Base-by-base conservation (phyloP, 2,888 invertebrate genomes). In the Sclerodermus sp. region DNA sequence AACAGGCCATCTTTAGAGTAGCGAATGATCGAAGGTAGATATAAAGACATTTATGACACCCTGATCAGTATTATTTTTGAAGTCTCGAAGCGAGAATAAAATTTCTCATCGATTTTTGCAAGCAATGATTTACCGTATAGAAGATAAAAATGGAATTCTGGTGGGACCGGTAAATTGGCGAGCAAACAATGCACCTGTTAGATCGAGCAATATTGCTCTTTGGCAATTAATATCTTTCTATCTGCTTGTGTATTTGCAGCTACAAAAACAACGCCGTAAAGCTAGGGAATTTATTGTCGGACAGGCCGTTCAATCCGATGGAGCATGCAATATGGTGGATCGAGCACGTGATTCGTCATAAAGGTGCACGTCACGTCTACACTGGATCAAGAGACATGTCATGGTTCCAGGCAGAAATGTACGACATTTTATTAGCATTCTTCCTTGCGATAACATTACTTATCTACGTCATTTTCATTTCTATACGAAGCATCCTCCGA, bases 341-440 rank as follows among this genome's bases (percentile, higher is more conserved):
- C 17, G 66, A 67, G 39, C 58, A 60, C 45, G 60, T 62, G n/a
- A 66, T 67, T 47, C 60, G 64, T 39, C 60, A 66, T 46, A 62
- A 59, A 49, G 65, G 64, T 2, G 50, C 60, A 1, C 49, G 48
- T 31, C 58, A 64, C 49, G 51, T 66, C 41, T 42, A 49, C 13
- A 63, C 45, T 9, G 54, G 46, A 42, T 45, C 58, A 17, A 51
- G 46, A 18, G 49, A 59, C 29, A 37, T 55, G 17, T 44, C 50
- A 0, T 51, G 57, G 53, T 62, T 59, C 17, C 41, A 53, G 12
- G 39, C 45, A 38, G 34, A 49, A 15, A 49, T 58, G 14, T 48
- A 47, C 32, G 58, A 63, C n/a, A 48, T 58, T 2, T 47, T 60
- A 8, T 51, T 52, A 5, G 16, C 39, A 1, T 37, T 60, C 18